These are phyloP conservation scores for Tetramorium alpestre DNA, from an alignment of 1,140 invertebrate genomes.

Conservation along the genomic window DNA sequence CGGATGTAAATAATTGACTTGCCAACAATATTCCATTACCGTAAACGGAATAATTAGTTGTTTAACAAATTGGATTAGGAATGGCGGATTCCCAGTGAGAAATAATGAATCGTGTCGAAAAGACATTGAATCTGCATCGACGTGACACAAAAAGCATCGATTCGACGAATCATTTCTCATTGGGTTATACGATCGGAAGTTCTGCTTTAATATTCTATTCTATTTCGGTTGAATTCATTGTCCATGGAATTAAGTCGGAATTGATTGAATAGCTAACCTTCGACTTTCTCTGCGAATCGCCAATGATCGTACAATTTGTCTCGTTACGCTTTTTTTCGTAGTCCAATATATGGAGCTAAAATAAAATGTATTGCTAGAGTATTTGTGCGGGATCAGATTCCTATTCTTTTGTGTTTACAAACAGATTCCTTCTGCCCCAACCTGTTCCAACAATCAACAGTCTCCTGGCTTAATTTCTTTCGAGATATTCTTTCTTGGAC, in stretches of 20 bases:
- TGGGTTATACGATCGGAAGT: too few relatives aligned
- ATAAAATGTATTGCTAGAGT: too few relatives aligned
- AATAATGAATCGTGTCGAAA: too few relatives aligned
- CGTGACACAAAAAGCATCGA: too few relatives aligned
- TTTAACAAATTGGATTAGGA: neutral
- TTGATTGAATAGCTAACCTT: neutral
- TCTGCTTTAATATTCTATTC: too few relatives aligned
- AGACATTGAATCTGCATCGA: too few relatives aligned
- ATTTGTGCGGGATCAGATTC: neutral
- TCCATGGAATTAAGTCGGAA: neutral
- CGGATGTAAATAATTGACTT: neutral
- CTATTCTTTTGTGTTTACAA: neutral
- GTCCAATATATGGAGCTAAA: neutral
- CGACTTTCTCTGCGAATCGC: neutral
- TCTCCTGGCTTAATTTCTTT: too few relatives aligned
- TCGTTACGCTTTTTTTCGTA: neutral
- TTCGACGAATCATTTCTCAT: too few relatives aligned
- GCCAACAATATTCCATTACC: neutral
- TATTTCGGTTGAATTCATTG: too few relatives aligned
- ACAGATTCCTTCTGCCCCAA: neutral
- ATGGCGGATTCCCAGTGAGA: too few relatives aligned
- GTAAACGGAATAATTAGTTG: neutral
- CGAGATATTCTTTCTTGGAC: neutral
- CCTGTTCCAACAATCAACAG: neutral
- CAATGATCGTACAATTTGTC: neutral